Conservation (phyloP, 2,797 vertebrate genomes). For the Esox lucius region DNA sequence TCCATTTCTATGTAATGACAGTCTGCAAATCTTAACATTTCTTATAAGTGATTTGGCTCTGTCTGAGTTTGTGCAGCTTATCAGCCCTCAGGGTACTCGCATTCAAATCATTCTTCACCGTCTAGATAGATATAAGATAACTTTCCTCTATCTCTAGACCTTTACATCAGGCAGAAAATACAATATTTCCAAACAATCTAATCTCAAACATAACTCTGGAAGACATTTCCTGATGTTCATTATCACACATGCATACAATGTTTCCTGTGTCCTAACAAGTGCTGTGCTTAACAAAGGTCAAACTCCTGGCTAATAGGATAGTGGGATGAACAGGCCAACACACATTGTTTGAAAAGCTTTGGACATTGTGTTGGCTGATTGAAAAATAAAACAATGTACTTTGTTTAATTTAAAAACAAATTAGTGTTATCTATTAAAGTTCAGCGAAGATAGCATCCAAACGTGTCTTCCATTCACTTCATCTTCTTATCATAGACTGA, state of each 20-base stretch:
- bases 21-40: background rate
- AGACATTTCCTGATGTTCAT: background rate
- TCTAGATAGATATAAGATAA: background rate
- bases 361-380: slow-evolving; percentile 26
- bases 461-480: background rate
- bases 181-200: background rate
- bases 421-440: background rate
- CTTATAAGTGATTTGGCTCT: background rate
- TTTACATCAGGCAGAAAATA: background rate
- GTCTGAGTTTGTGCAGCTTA: background rate
- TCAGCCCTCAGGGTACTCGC: background rate
- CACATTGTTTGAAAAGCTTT: slow-evolving; percentile 13
- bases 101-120: background rate
- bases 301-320: slow-evolving; percentile 21
- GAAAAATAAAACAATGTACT: slow-evolving; percentile 28
- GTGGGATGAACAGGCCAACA: slow-evolving; percentile 24
- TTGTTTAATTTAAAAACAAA: slow-evolving; percentile 23
- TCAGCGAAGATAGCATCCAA: background rate
- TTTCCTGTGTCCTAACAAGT: slow-evolving; percentile 6
- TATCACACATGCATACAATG: background rate
- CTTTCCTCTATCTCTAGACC: background rate
- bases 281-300: slow-evolving; percentile 49
- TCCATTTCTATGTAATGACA: background rate
- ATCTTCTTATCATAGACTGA: background rate
- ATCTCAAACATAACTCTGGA: background rate